Evolutionary conservation across 2,797 vertebrate genomes (phyloP), one percentile per base, ranked within the genome.

Genomic region (Cyprinodon diabolis): DNA sequence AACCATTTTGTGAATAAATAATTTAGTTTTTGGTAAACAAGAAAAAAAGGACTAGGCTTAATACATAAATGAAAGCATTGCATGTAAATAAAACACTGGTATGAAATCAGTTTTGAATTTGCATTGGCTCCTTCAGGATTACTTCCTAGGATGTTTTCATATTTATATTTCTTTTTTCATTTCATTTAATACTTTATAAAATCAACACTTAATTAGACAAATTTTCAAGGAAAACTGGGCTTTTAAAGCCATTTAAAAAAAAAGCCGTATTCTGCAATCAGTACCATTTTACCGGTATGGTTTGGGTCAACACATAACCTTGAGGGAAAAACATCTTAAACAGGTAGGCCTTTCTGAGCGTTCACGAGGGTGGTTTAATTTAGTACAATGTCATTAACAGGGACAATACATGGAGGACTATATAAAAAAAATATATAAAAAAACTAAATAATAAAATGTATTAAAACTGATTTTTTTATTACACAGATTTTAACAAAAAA

Each of bases 21-120:
- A 13, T 58, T 71, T 43, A 15, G 54, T 68, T 49, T 35, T 54
- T 72, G 47, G 65, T 77, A 67, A 75, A 71, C 75, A 82, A 5
- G 11, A 9, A 4, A 72, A 69, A 56, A 58, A 54, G 58, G 63
- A 23, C 40, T 67, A 78, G 45, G 56, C n/a, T 30, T 60, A 57
- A 54, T 51, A 19, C 21, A 78, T 11, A 52, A 60, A 35, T 51
- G 23, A 40, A 51, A 45, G 51, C 43, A 75, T 21, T 1, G 47
- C 43, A 45, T 57, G 69, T 56, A 57, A 37, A 69, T 67, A 23
- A 65, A 11, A 4, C n/a, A 21, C 60, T 12, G 21, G 21, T n/a
- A 12, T 45, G 19, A 23, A 65, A 65, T 37, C 40, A 65, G 40
- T 65, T 65, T 63, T 65, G 19, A 65, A 43, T 43, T 45, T 65